Conservation (phyloP, 2,113 vertebrate genomes). For the Cebidichthys violaceus region DNA sequence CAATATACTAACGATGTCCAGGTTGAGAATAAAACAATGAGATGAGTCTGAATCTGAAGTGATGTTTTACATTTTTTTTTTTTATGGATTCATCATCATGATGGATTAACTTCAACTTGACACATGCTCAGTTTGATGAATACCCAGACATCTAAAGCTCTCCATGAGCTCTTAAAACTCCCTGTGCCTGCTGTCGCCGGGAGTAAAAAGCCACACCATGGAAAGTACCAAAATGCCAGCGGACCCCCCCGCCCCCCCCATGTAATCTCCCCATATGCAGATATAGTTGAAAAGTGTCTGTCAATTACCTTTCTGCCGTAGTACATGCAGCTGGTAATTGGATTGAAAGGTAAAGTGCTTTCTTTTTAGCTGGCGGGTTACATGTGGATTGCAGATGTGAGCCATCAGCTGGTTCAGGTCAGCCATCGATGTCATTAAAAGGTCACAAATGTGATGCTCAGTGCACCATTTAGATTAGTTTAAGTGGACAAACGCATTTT, state of each 20-base stretch:
- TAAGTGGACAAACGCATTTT: background rate
- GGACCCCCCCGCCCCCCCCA: background rate
- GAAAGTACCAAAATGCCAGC: background rate
- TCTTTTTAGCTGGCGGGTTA: slow-evolving; percentile 17
- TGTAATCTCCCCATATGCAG: background rate
- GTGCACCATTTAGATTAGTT: background rate
- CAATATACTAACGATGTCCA: background rate
- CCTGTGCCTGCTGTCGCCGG: background rate
- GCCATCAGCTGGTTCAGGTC: background rate
- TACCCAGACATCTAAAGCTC: background rate
- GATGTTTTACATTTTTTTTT: no score
- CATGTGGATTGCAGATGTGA: background rate
- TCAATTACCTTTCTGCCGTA: slow-evolving; percentile 8
- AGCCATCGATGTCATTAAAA: background rate
- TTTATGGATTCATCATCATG: background rate
- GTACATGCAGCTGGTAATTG: background rate
- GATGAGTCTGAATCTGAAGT: background rate
- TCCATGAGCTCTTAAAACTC: background rate
- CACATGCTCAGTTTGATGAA: background rate
- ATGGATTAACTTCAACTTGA: background rate
- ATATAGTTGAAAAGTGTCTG: background rate
- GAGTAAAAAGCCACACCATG: background rate
- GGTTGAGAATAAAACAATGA: background rate
- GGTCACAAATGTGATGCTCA: background rate
- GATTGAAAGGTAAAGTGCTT: background rate